A percentile compares a stretch with the other conserved stretches of the same genome.
Conservation (phyloP, 2,113 vertebrate genomes). For the Lethenteron camtschaticum region DNA sequence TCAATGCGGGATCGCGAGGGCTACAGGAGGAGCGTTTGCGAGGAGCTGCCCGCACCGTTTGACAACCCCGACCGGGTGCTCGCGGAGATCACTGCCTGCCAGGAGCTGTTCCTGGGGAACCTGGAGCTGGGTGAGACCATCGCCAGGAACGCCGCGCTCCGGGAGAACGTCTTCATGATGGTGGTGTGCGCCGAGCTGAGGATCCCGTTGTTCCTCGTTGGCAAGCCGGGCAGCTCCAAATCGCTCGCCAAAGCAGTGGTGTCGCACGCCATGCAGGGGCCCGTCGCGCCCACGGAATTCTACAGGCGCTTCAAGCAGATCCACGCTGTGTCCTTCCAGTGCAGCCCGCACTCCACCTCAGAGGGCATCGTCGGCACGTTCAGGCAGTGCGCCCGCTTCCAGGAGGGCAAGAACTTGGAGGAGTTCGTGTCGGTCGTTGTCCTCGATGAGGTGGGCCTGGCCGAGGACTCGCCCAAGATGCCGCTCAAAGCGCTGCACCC, state of each 20-base stretch:
- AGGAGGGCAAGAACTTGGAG: slow-evolving; percentile 62
- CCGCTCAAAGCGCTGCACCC: slow-evolving; percentile 83
- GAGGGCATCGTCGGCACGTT: slow-evolving; percentile 89
- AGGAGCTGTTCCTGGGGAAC: slow-evolving; percentile 51
- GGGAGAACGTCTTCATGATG: slow-evolving; percentile 98
- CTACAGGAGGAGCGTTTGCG: slow-evolving; percentile 33
- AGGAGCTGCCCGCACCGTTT: slow-evolving; percentile 24
- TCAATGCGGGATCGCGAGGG: slow-evolving; percentile 43
- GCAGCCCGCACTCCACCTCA: slow-evolving; percentile 83
- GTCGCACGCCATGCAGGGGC: slow-evolving; percentile 81
- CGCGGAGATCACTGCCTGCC: slow-evolving; percentile 41
- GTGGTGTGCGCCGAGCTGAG: slow-evolving; percentile 71
- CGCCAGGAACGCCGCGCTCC: slow-evolving; percentile 61
- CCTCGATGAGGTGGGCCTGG: slow-evolving; percentile 79
- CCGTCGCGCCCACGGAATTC: slow-evolving; percentile 45
- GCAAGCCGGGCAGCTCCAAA: slow-evolving; percentile 91
- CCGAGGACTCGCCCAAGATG: slow-evolving; percentile 88
- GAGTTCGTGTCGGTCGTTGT: slow-evolving; percentile 84
- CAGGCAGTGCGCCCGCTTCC: slow-evolving; percentile 74
- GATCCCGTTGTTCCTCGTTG: slow-evolving; percentile 82
- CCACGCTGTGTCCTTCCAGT: slow-evolving; percentile 84
- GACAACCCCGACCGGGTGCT: slow-evolving; percentile 21
- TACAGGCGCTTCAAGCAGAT: slow-evolving; percentile 65
- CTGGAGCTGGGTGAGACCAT: slow-evolving; percentile 47
- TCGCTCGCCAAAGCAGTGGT: slow-evolving; percentile 87